Evolutionary conservation across 37 sponge, comb jelly and placozoan genomes (phyloP).

Genomic region (Cladorhizidae sp.): DNA sequence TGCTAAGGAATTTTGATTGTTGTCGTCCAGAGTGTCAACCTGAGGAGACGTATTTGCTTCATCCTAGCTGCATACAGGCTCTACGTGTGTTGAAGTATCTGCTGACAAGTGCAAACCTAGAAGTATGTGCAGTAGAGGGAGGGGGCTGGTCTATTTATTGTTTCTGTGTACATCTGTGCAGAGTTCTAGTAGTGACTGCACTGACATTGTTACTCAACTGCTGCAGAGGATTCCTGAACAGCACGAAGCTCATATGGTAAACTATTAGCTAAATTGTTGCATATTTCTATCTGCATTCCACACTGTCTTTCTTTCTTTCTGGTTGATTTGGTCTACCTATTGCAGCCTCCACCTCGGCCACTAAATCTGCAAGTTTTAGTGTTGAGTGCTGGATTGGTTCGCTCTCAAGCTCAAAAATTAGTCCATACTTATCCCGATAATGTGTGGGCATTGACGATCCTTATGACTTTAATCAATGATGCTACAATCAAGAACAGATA

Average conservation of each 20-base stretch:
- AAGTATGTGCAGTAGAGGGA: background rate
- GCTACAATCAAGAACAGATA: background rate
- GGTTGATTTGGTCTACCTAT: background rate
- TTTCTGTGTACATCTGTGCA: background rate
- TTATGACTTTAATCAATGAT: background rate
- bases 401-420: slow-evolving; percentile 27
- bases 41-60: slow-evolving; percentile 22
- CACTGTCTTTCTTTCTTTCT: background rate
- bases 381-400: background rate
- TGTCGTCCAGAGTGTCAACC: slow-evolving; percentile 31
- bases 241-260: background rate
- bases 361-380: background rate
- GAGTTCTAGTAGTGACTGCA: background rate
- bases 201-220: background rate
- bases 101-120: background rate
- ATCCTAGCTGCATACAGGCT: slow-evolving; percentile 23
- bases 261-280: too few species aligned
- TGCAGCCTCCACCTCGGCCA: slow-evolving; percentile 2
- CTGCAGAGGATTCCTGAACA: slow-evolving; percentile 9
- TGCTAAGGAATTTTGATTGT: background rate
- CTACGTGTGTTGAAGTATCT: slow-evolving; percentile 10
- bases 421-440: slow-evolving; percentile 43
- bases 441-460: slow-evolving; percentile 30
- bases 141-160: too few species aligned
- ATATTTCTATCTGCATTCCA: too few species aligned